Conservation (phyloP, 2,113 vertebrate genomes). For the Recurvirostra avosetta region DNA sequence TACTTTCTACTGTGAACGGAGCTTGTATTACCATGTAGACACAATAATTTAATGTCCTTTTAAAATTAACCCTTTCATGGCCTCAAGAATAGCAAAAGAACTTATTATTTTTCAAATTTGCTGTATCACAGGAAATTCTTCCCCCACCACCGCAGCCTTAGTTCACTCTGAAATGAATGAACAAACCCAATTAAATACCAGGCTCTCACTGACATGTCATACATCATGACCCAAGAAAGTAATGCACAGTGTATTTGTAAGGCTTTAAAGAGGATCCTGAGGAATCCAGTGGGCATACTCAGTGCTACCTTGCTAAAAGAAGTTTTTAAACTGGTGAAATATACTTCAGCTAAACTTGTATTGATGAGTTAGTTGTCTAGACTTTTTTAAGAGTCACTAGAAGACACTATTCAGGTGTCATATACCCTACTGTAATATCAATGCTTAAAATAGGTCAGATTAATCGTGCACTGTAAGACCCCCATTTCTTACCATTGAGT, state of each 20-base stretch:
- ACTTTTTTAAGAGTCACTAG: not conserved
- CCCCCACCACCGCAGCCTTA: not conserved
- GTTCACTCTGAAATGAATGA: not conserved
- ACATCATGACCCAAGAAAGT: not conserved
- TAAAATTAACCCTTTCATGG: not conserved
- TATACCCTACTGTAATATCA: not conserved
- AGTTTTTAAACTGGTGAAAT: not conserved
- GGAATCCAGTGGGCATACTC: not conserved
- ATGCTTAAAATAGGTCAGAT: not conserved
- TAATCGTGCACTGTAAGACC: not conserved
- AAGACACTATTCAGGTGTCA: not conserved
- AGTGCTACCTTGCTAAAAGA: not conserved
- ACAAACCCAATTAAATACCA: not conserved
- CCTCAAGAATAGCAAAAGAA: not conserved
- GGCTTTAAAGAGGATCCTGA: not conserved
- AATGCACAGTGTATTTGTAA: not conserved
- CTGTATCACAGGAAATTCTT: not conserved
- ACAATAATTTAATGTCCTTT: not conserved
- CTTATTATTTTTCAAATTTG: not conserved
- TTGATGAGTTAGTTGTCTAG: not conserved
- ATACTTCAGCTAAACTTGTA: not conserved
- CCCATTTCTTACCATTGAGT: not conserved
- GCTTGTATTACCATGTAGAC: not conserved
- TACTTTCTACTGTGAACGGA: not conserved
- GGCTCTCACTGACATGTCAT: not conserved